Evolutionary conservation across 2,113 vertebrate genomes (phyloP), one percentile per base, ranked within the genome.

Genomic region (Alouatta palliata): DNA sequence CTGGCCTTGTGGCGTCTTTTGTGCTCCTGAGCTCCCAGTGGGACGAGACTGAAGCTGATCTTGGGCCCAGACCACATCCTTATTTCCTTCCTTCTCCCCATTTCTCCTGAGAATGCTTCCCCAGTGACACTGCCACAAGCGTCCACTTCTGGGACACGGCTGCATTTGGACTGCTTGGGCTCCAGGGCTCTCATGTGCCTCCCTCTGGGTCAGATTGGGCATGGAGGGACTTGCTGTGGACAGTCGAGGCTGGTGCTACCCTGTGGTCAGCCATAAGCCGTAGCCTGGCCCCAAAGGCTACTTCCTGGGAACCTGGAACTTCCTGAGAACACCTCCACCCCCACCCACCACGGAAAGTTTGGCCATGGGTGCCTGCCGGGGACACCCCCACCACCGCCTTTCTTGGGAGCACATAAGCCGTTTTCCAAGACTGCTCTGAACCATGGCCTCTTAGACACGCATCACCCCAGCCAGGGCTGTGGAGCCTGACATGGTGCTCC

Each of bases 361-460:
- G 37, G 32, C 70, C 21, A 27, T 61, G 75, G 76, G 66, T 3
- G 2, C 30, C 70, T 86, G 49, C 64, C 66, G 2, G 17, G 47
- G 32, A 8, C 5, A 4, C 68, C n/a, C 30, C 30, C 64, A 47
- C 19, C 27, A 37, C 61, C 2, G 0, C 8, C 16, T 71, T 30
- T 20, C 45, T 25, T 2, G 3, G 54, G 70, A 64, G 56, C 83
- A 56, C 35, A 2, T 73, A 95, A 97, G 92, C 88, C 37, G 52
- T 89, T 97, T 96, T 96, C 45, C 12, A 37, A 56, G 70, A 35
- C 75, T 94, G 27, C 61, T 75, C 43, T 90, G 97, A 96, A 94
- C 96, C 97, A 49, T 64, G 77, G 52, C 97, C 93, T 96, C 66
- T 93, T 95, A 97, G 96, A 89, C 84, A 92, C 81, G 16, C 92